These are phyloP conservation scores for Stegodyphus dumicola DNA, from an alignment of 1,140 invertebrate genomes.

Conservation along the genomic window DNA sequence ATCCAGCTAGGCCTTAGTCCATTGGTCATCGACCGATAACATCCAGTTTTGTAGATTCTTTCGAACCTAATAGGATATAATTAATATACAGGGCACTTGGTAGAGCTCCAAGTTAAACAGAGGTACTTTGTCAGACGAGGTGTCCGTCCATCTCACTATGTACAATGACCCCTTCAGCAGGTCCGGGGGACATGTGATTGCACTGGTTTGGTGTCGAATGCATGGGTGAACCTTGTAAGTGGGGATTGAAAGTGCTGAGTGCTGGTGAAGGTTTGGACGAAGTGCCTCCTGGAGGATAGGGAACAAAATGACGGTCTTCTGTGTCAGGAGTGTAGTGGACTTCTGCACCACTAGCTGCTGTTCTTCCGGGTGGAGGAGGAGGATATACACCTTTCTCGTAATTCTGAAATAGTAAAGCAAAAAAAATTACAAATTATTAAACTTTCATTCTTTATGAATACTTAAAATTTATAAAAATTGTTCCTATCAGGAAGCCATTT, in stretches of 20 bases:
- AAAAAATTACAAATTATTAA: too few relatives aligned
- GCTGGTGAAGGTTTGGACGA: constrained; percentile 59
- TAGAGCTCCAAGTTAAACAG: constrained; percentile 24
- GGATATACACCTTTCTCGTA: constrained; percentile 40
- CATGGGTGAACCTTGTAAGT: constrained; percentile 59
- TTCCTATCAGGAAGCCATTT: too few relatives aligned
- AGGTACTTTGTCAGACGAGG: constrained; percentile 57
- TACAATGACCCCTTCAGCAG: constrained; percentile 34
- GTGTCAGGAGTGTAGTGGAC: constrained; percentile 21
- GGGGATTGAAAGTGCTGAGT: constrained; percentile 68
- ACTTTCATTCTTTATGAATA: too few relatives aligned
- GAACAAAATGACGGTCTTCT: constrained; percentile 51
- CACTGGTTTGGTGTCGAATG: constrained; percentile 50
- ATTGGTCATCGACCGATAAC: neutral
- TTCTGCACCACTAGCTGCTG: constrained; percentile 46
- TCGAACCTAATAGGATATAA: neutral
- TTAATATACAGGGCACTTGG: neutral
- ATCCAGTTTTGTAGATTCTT: neutral
- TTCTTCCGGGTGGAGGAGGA: constrained; percentile 39
- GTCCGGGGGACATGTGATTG: constrained; percentile 43
- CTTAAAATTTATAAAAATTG: too few relatives aligned
- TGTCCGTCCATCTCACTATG: constrained; percentile 54
- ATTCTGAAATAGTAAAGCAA: neutral
- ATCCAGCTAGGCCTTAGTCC: neutral
- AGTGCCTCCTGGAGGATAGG: constrained; percentile 39